These are phyloP conservation scores for Phrynocephalus forsythii DNA, from an alignment of 2,797 vertebrate species.

Conservation along the genomic window DNA sequence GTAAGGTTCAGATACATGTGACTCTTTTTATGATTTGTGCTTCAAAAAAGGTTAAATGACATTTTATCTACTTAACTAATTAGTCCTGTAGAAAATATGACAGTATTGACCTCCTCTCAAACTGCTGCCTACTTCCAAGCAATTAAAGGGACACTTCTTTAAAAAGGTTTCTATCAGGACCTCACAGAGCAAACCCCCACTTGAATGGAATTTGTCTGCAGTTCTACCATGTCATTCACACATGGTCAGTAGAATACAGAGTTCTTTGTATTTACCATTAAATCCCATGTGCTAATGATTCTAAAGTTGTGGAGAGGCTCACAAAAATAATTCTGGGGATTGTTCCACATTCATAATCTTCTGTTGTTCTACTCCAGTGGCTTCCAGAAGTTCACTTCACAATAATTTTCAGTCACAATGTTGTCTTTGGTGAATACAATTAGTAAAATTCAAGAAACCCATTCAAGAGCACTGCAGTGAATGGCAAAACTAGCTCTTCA, in stretches of 20 bases:
- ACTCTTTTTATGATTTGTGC: slow-evolving; percentile 45
- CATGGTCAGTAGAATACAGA: slow-evolving; percentile 58
- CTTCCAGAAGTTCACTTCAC: background rate
- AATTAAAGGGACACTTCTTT: slow-evolving; percentile 63
- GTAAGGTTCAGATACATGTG: slow-evolving; percentile 56
- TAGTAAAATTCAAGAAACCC: background rate
- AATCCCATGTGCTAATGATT: slow-evolving; percentile 28
- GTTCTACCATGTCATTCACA: slow-evolving; percentile 48
- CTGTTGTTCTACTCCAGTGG: background rate
- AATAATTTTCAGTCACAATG: background rate
- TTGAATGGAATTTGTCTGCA: slow-evolving; percentile 53
- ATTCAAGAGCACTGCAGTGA: no score
- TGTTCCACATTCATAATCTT: background rate
- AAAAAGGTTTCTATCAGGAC: slow-evolving; percentile 60
- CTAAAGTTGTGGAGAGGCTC: background rate
- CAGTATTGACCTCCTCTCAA: slow-evolving; percentile 53
- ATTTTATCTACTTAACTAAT: slow-evolving; percentile 55
- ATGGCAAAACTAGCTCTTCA: no score
- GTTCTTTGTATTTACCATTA: slow-evolving; percentile 56
- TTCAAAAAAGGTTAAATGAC: slow-evolving; percentile 35
- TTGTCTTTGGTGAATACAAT: background rate
- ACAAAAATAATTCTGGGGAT: slow-evolving; percentile 11
- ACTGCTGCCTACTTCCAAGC: slow-evolving; percentile 46
- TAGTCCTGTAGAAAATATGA: slow-evolving; percentile 38
- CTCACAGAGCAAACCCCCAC: slow-evolving; percentile 42